Evolutionary conservation across 1,140 invertebrate species (phyloP), one percentile per base, ranked within the genome.

Genomic region (Cydia pomonella): DNA sequence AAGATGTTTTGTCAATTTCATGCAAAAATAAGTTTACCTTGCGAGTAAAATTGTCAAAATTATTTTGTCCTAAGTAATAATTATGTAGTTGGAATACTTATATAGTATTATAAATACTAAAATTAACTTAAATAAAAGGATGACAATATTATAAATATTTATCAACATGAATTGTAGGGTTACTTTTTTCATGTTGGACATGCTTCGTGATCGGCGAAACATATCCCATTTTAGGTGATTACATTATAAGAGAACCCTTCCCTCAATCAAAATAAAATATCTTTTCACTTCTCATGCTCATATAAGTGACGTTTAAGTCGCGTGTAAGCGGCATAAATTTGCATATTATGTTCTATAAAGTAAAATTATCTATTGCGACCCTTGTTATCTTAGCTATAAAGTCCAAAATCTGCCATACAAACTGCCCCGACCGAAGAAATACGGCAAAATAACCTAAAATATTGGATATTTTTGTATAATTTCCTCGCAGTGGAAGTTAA

Each of bases 81-180:
- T 83, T 73, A 72, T 83, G 79, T 89, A 86, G 86, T 78, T 69
- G 79, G 77, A 85, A 78, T 88, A 88, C 76, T 85, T 88, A 84
- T 89, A 86, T 87, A 82, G 82, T 89, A 92, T 89, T 83, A 86
- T 86, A 83, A 78, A 87, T 86, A 88, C 85, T 90, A 88, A 90
- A 88, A 83, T 85, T 88, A 88, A 88, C 86, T 72, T n/a, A 76
- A 75, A 76, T 41, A 72, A 90, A 84, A 89, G 87, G 87, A 91
- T 91, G 89, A 91, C 89, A 92, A 92, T 92, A 91, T 90, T 92
- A 89, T 69, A 88, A 82, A 86, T 88, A 88, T 85, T 80, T 87
- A 85, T 89, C 85, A 91, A 87, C 85, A 86, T 82, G 80, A 84
- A 83, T 83, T 85, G 87, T 88, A 87, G 86, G 82, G 66, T 88